These are phyloP conservation scores for Hippolais icterina DNA, from an alignment of 2,113 vertebrate species.

Conservation along the genomic window DNA sequence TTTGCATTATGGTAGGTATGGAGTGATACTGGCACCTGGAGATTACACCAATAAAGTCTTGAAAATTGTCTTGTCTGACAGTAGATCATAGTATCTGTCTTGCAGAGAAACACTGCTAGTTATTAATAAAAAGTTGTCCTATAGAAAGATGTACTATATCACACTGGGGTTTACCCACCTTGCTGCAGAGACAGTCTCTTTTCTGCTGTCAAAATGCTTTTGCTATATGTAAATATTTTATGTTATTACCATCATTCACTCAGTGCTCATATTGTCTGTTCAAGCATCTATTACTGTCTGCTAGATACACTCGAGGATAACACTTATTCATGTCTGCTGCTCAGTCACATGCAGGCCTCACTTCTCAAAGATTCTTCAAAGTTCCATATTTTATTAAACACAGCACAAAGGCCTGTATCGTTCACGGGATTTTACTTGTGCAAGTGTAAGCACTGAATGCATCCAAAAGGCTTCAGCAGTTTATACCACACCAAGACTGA, in stretches of 20 bases:
- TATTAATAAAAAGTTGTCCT: conserved; percentile 42
- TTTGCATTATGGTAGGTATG: not conserved
- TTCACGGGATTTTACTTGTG: not conserved
- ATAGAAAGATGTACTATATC: not conserved
- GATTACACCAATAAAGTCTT: not conserved
- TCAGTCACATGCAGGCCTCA: conserved; percentile 65
- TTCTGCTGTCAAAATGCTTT: conserved; percentile 56
- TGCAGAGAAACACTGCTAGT: not conserved
- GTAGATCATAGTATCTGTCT: not conserved
- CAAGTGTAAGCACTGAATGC: not conserved
- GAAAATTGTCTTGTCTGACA: not conserved
- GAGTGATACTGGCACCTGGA: not conserved
- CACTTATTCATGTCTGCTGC: conserved; percentile 69
- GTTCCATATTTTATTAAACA: conserved; percentile 77
- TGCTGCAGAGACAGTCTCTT: conserved; percentile 39
- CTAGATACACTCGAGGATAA: conserved; percentile 70
- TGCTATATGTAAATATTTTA: conserved; percentile 78
- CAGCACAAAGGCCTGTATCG: not conserved
- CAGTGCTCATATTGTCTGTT: conserved; percentile 71
- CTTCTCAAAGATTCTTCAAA: conserved; percentile 69
- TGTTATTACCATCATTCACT: conserved; percentile 75
- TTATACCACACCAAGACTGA: not conserved
- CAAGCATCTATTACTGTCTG: conserved; percentile 74
- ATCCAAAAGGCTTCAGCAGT: not conserved
- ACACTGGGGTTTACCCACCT: conserved; percentile 44